These are phyloP conservation scores for Oriolus oriolus DNA, from an alignment of 2,113 vertebrate genomes.

Conservation along the genomic window DNA sequence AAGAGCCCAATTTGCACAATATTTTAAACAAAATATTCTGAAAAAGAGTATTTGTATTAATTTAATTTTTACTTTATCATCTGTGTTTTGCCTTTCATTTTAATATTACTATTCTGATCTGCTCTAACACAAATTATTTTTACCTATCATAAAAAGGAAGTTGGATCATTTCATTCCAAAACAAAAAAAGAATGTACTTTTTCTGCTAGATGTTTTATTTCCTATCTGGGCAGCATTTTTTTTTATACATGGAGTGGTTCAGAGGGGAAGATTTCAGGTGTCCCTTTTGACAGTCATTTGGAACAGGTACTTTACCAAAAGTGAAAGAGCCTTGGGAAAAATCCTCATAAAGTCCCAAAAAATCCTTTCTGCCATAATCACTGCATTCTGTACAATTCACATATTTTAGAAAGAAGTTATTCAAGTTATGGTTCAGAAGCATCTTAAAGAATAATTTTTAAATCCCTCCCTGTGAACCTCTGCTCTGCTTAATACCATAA, in stretches of 20 bases:
- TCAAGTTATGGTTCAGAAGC: neutral
- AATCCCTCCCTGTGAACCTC: neutral
- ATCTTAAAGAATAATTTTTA: neutral
- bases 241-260: neutral
- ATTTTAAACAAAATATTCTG: neutral
- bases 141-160: neutral
- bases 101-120: neutral
- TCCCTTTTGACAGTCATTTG: neutral
- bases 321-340: neutral
- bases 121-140: neutral
- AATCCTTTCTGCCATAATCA: neutral
- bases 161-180: neutral
- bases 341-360: neutral
- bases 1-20: neutral
- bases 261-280: neutral
- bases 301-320: neutral
- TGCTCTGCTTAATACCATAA: neutral
- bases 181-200: neutral
- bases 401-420: neutral
- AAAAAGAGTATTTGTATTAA: neutral
- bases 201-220: neutral
- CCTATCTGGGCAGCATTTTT: neutral
- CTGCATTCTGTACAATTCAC: neutral
- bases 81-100: neutral
- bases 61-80: neutral